Evolutionary conservation across 2,888 invertebrate species (phyloP), one percentile per base, ranked within the genome.

Genomic region (Ichneumoninae sp.): DNA sequence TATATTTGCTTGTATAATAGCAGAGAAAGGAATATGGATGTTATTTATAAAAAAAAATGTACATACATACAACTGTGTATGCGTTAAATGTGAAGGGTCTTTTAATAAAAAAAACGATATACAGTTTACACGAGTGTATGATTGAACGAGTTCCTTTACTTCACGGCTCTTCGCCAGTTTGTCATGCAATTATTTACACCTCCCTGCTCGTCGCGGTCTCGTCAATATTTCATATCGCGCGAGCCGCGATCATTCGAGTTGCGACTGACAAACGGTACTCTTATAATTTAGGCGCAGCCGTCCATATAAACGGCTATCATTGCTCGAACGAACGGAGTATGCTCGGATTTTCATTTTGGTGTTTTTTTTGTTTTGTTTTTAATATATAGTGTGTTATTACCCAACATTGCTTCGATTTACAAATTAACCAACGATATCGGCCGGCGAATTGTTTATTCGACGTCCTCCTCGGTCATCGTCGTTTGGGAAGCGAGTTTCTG

Each of bases 401-500:
- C 44, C 89, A 90, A 89, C 88, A 80, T 87, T 88, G 83, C 83
- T 90, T 91, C 88, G 89, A 90, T 91, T 26, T 89, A 85, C 78
- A 87, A 89, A 88, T 88, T 47, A 88, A 86, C 80, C 86, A 89
- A 90, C 85, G 84, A 86, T 86, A 88, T 81, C 85, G 84, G 85
- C 68, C 33, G 30, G 74, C 86, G 69, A 87, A 86, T 47, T 47
- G 82, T 84, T 89, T 91, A 93, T 87, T 93, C 93, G 83, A 93
- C 92, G 80, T 93, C 93, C 77, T 93, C 93, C 80, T 93, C 93
- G 19, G 92, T 89, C 93, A 93, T 92, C 78, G 88, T 82, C 68
- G 89, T 86, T 82, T 90, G 91, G 47, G 89, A 84, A 76, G 86
- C 86, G 83, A 93, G 75, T 89, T 89, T 92, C 93, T 93, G 90